phyloP scores from a whole-genome alignment of 2,113 vertebrate genomes.

The Sphaerodactylus townsendi region DNA sequence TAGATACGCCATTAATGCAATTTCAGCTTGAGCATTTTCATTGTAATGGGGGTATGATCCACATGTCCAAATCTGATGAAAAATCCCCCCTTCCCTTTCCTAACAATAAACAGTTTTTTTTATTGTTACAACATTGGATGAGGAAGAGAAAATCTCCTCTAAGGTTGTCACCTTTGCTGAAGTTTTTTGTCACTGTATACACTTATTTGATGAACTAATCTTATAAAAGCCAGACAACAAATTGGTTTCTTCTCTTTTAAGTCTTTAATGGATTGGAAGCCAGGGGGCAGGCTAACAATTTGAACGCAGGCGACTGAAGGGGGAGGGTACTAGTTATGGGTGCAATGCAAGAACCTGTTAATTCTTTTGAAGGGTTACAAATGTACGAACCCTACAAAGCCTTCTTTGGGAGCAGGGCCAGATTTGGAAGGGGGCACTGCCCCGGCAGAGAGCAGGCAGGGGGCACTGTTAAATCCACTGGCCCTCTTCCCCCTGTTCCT shows the following conservation, averaged over 20 bases:
- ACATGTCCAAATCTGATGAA: background rate
- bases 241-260: background rate
- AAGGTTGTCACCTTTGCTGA: background rate
- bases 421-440: too few relatives aligned
- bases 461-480: too few relatives aligned
- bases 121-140: background rate
- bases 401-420: background rate
- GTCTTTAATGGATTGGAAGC: background rate
- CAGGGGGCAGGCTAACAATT: too few relatives aligned
- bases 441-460: too few relatives aligned
- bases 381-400: background rate
- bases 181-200: background rate
- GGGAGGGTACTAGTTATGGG: background rate
- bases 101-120: background rate
- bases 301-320: background rate
- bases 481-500: too few relatives aligned
- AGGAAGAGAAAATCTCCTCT: background rate
- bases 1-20: background rate
- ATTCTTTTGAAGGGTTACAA: background rate
- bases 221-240: background rate
- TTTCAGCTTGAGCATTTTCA: background rate
- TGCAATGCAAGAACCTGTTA: background rate
- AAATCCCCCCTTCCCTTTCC: background rate
- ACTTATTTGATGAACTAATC: background rate
- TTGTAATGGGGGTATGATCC: background rate